Evolutionary conservation across 2,113 vertebrate species (phyloP), one percentile per base, ranked within the genome.

Genomic region (Toxostoma redivivum): DNA sequence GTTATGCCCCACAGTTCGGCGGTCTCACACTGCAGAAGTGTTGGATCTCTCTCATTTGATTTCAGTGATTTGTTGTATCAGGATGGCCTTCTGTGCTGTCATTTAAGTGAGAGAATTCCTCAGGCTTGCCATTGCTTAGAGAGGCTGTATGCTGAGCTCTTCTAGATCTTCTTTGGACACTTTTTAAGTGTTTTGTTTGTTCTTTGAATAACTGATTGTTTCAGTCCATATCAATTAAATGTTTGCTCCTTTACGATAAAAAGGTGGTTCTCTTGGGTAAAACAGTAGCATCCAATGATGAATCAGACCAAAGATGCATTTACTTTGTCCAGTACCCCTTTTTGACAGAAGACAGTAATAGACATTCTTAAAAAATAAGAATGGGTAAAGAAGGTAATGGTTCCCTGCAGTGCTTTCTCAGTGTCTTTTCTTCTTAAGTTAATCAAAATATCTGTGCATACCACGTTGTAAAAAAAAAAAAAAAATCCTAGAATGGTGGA

Each of bases 1-100:
- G 11, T 70, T 82, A 10, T 45, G 22, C 19, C 15, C 38, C 0
- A 0, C n/a, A 35, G 5, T 33, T 78, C 12, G 14, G 30, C 19
- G 40, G 3, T 72, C 81, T 44, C 5, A 3, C 67, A 4, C 18
- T 60, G 44, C 1, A 27, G 65, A 50, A 74, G 4, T 37, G 40
- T 56, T 50, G 28, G 7, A 16, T 54, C 21, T 64, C 40, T 37
- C 2, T 77, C 3, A 11, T 40, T 35, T 65, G 33, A 11, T 58
- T 69, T 40, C 71, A 92, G 45, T 0, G 0, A 12, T 23, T 33
- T 60, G 17, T 7, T 66, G 15, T 82, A 28, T 57, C 37, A 44
- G 51, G 30, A 22, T 61, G 22, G n/a, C 10, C 13, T 16, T 50
- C 33, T 70, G 50, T 56, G n/a, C 27, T 57, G 42, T 53, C 13